Evolutionary conservation across 2,113 vertebrate genomes (phyloP).

Genomic region (Oostethus manadensis): DNA sequence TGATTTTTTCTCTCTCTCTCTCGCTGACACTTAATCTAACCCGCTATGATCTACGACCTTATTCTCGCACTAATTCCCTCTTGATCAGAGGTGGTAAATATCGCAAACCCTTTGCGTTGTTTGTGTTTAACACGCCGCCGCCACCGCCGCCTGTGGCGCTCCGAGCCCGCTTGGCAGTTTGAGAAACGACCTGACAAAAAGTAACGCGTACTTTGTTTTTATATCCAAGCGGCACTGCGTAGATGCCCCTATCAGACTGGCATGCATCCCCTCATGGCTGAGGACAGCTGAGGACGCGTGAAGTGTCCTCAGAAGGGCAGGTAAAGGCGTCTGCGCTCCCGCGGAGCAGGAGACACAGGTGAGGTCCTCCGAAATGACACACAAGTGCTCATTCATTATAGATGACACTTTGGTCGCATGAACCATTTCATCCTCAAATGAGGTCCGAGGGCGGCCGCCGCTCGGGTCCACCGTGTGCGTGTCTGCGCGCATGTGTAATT

Average conservation of each 20-base stretch:
- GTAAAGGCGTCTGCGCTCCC: slow-evolving; percentile 43
- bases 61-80: slow-evolving; percentile 79
- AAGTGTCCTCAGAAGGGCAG: not conserved
- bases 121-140: slow-evolving; percentile 64
- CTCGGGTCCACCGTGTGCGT: slow-evolving; percentile 57
- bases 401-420: slow-evolving; percentile 79
- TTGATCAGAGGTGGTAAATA: slow-evolving; percentile 82
- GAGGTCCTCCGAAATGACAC: slow-evolving; percentile 84
- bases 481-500: slow-evolving; percentile 67
- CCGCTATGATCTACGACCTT: slow-evolving; percentile 76
- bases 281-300: not conserved
- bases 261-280: not conserved
- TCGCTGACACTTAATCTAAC: slow-evolving; percentile 73
- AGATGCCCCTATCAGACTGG: not conserved
- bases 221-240: not conserved
- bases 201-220: slow-evolving; percentile 41
- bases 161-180: slow-evolving; percentile 46
- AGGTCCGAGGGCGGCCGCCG: slow-evolving; percentile 64
- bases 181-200: slow-evolving; percentile 46
- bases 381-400: slow-evolving; percentile 84
- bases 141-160: slow-evolving; percentile 48
- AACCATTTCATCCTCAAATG: slow-evolving; percentile 85
- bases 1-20: slow-evolving; percentile 59
- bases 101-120: slow-evolving; percentile 65
- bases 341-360: slow-evolving; percentile 74